These are phyloP conservation scores for Limnothrissa miodon DNA, from an alignment of 2,113 vertebrate species.

Conservation along the genomic window DNA sequence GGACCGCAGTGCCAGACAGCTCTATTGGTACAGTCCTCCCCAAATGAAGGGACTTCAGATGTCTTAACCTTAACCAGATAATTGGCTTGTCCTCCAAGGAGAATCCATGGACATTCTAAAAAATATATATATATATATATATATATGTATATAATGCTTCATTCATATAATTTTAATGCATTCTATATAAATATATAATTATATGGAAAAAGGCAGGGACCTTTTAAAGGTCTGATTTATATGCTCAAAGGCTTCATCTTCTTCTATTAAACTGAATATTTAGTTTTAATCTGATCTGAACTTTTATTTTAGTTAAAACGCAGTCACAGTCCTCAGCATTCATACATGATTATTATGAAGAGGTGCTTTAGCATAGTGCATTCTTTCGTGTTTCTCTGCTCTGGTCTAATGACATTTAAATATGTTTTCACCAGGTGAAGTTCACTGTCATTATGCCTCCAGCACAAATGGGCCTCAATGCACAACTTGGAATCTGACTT, in stretches of 20 bases:
- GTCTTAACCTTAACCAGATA: slow-evolving; percentile 2
- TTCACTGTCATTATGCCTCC: background rate
- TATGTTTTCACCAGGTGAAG: background rate
- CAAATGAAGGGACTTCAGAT: slow-evolving; percentile 1
- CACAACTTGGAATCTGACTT: background rate
- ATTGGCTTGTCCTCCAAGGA: slow-evolving; percentile 1
- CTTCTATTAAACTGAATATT: background rate
- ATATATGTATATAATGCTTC: slow-evolving; percentile 7
- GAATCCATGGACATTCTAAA: background rate
- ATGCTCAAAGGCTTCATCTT: background rate
- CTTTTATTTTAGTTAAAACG: background rate
- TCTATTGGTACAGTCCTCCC: background rate
- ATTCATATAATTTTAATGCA: background rate
- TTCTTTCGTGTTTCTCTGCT: background rate
- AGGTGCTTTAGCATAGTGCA: background rate
- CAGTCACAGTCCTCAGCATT: background rate
- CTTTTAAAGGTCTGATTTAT: background rate
- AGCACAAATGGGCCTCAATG: background rate
- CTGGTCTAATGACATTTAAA: background rate
- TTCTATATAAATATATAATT: background rate
- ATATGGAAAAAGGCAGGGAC: background rate
- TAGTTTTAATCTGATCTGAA: background rate
- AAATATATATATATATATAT: background rate
- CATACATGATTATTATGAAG: background rate
- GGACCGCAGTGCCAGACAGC: slow-evolving; percentile 20